Percentiles rank a stretch among this genome's conserved stretches.
These are phyloP conservation scores for Ctenochaetus hawaiiensis DNA, from an alignment of 2,797 vertebrate species.

Conservation along the genomic window DNA sequence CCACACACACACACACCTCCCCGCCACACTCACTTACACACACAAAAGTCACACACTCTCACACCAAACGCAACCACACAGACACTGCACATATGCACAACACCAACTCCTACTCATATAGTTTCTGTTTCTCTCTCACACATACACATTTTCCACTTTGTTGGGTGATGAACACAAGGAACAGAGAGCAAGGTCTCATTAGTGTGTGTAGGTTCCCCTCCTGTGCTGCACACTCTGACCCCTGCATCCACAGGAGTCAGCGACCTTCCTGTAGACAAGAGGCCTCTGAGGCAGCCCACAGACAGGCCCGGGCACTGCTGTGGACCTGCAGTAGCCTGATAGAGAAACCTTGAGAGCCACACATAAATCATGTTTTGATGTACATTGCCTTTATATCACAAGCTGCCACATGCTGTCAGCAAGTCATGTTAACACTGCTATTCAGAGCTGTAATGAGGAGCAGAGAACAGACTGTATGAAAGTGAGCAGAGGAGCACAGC, in stretches of 20 bases:
- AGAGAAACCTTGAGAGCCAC: conserved; percentile 73
- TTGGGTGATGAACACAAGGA: conserved; percentile 65
- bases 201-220: conserved; percentile 76
- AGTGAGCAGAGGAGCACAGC: conserved; percentile 61
- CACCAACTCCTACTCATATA: conserved; percentile 39
- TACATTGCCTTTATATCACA: conserved; percentile 78
- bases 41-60: conserved; percentile 28
- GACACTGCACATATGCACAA: conserved; percentile 50
- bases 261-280: conserved; percentile 79
- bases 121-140: conserved; percentile 51
- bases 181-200: conserved; percentile 81
- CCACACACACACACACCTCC: background rate
- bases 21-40: conserved; percentile 26
- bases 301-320: conserved; percentile 63
- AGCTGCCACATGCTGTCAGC: conserved; percentile 81
- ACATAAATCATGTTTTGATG: conserved; percentile 85
- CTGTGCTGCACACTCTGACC: conserved; percentile 72
- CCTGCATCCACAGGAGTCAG: conserved; percentile 73
- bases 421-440: conserved; percentile 78
- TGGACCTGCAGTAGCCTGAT: conserved; percentile 74
- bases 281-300: conserved; percentile 66
- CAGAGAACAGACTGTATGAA: conserved; percentile 68
- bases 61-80: conserved; percentile 31
- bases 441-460: conserved; percentile 79
- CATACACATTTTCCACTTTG: conserved; percentile 62